Conservation (phyloP, 2,113 vertebrate species). For the Okapia johnstoni region DNA sequence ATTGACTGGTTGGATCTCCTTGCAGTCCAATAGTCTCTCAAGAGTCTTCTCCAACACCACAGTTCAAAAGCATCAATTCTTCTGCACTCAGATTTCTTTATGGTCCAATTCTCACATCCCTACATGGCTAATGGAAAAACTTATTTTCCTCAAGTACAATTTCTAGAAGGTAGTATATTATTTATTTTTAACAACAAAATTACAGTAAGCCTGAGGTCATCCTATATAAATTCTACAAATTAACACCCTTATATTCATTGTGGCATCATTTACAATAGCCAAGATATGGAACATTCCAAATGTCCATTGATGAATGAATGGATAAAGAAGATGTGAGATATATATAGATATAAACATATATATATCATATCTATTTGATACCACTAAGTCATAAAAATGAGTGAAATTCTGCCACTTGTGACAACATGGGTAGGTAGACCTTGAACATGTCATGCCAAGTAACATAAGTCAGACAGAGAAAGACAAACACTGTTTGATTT, state of each 20-base stretch:
- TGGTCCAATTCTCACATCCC: neutral
- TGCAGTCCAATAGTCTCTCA: neutral
- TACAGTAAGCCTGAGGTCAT: neutral
- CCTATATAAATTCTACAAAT: neutral
- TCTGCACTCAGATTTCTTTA: neutral
- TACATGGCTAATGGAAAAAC: neutral
- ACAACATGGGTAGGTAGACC: neutral
- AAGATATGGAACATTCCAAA: neutral
- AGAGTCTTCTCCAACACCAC: neutral
- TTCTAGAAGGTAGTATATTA: neutral
- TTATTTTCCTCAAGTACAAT: neutral
- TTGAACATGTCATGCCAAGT: neutral
- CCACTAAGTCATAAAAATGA: neutral
- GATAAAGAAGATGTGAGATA: neutral
- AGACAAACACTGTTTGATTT: neutral
- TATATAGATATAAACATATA: neutral
- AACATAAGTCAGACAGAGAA: neutral
- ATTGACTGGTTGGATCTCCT: neutral
- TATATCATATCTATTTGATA: neutral
- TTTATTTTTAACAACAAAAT: constrained; percentile 30
- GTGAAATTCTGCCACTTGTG: neutral
- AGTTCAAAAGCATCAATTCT: neutral
- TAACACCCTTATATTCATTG: neutral
- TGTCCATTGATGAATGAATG: neutral
- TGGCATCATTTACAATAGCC: neutral